These are phyloP conservation scores for Ptychobarbus kaznakovi DNA, from an alignment of 2,797 vertebrate species.

Conservation along the genomic window DNA sequence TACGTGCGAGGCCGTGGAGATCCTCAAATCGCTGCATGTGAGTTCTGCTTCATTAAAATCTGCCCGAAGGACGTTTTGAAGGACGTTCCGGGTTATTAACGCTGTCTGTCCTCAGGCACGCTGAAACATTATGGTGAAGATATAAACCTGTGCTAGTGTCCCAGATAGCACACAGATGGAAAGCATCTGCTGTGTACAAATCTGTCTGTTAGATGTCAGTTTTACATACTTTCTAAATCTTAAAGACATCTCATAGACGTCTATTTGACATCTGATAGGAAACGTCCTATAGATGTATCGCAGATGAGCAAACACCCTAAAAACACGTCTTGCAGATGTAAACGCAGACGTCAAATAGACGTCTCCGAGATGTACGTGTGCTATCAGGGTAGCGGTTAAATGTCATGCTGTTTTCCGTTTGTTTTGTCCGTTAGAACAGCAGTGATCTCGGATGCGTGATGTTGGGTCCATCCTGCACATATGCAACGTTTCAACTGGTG, in stretches of 20 bases:
- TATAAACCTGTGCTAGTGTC: not conserved
- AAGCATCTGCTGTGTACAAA: no score
- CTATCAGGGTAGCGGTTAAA: not conserved
- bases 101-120: not conserved
- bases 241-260: no score
- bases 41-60: conserved; percentile 67
- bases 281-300: not conserved
- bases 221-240: no score
- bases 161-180: not conserved
- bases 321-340: not conserved
- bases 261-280: no score
- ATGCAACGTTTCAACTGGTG: conserved; percentile 90
- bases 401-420: conserved; percentile 4
- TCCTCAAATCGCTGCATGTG: conserved; percentile 86
- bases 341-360: not conserved
- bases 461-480: conserved; percentile 92
- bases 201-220: no score
- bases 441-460: conserved; percentile 83
- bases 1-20: conserved; percentile 90
- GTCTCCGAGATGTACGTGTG: not conserved
- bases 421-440: conserved; percentile 55
- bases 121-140: conserved; percentile 4
- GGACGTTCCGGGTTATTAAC: not conserved
- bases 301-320: not conserved
- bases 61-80: not conserved